Evolutionary conservation across 2,797 vertebrate species (phyloP), one percentile per base, ranked within the genome.

Genomic region (Enteromius anoplus): DNA sequence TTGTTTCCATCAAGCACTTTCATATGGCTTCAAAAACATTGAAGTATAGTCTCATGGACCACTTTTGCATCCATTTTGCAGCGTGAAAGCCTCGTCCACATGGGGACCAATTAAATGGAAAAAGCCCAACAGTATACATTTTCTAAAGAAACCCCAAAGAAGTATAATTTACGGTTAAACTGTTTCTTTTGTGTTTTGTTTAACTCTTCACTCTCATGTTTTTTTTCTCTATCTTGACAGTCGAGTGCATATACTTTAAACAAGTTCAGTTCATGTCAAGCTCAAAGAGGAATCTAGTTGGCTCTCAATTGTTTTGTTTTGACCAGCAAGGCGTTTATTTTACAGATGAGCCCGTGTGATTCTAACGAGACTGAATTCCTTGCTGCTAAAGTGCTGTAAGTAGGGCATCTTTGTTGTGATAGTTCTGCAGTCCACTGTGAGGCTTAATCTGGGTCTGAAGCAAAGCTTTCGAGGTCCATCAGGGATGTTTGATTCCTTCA

Each of bases 341-440:
- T 82, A 32, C 19, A 58, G 64, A 82, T 68, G 62, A 78, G 66
- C 82, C 53, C 0, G 6, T 83, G 75, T 47, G 53, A 64, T 83
- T 78, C 9, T 71, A 71, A 78, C 14, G 1, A 77, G 51, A 37
- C 64, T 62, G 51, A 75, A 75, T 82, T 68, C 80, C 80, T 82
- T 82, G 15, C 60, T 53, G 72, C 62, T 82, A 45, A 47, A 77
- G 72, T 12, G 3, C 19, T 83, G 73, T 19, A 83, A 83, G 65
- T 83, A 83, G 81, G 81, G 51, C 81, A 83, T 77, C 40, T 69
- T 68, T 83, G 65, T 83, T 83, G 66, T 83, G 66, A 75, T 83
- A 37, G 55, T 73, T 62, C 21, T 58, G 29, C 26, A 65, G 75
- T 72, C 68, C 47, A 45, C 37, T 2, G 14, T 71, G 66, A 78